Conservation (phyloP, 2,888 invertebrate genomes). For the Plusia festucae region DNA sequence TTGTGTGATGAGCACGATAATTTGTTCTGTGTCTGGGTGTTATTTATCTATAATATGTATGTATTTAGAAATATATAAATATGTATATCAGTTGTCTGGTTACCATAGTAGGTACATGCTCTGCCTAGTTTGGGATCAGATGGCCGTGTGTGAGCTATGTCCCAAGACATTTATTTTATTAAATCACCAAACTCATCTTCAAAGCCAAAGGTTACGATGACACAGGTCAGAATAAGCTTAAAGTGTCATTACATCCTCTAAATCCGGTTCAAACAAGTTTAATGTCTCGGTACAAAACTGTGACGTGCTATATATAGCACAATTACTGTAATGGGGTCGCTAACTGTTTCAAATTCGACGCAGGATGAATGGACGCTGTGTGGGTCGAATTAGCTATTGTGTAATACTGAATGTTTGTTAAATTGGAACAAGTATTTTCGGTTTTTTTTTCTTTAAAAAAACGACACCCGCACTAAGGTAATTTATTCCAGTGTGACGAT, state of each 20-base stretch:
- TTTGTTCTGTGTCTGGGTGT: no score
- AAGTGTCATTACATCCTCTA: slow-evolving; percentile 39
- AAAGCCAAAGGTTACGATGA: slow-evolving; percentile 29
- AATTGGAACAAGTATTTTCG: background rate
- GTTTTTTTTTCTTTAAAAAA: background rate
- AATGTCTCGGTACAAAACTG: slow-evolving; percentile 28
- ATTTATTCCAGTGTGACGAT: no score
- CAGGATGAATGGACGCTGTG: slow-evolving; percentile 41
- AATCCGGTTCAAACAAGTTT: slow-evolving; percentile 42
- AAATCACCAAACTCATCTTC: background rate
- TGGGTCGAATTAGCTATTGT: slow-evolving; percentile 26
- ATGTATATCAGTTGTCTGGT: no score
- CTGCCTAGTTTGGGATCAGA: no score
- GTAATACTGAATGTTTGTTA: slow-evolving; percentile 29
- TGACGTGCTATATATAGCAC: slow-evolving; percentile 68
- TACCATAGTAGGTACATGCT: no score
- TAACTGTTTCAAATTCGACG: slow-evolving; percentile 41
- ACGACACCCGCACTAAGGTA: no score
- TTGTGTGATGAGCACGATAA: no score
- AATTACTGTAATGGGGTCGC: slow-evolving; percentile 59
- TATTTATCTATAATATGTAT: no score
- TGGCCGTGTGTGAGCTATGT: no score
- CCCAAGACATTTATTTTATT: no score
- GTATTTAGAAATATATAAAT: no score
- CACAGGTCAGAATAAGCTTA: slow-evolving; percentile 26